Evolutionary conservation across 1,140 invertebrate genomes (phyloP).

Genomic region (Tribolium madens): DNA sequence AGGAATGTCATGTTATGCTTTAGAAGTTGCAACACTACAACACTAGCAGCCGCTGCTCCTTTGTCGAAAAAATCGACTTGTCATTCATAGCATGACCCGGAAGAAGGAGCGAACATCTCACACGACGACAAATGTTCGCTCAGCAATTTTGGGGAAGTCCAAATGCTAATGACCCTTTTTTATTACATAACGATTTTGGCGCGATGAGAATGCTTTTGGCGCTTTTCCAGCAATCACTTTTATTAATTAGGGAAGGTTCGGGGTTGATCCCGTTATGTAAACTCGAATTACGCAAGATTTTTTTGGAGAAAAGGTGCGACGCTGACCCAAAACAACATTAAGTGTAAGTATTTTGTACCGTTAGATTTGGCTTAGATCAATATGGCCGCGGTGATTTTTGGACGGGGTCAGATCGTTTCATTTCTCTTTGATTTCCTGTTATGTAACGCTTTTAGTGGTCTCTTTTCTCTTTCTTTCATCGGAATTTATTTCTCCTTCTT

Average conservation of each 20-base stretch:
- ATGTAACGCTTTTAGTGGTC: constrained; percentile 33
- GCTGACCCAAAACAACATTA: constrained; percentile 42
- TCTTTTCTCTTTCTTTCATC: constrained; percentile 40
- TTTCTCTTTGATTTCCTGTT: constrained; percentile 42
- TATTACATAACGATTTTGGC: constrained; percentile 5
- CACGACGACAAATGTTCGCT: constrained; percentile 1
- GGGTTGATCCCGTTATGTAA: constrained; percentile 16
- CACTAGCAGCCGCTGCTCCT: constrained; percentile 10
- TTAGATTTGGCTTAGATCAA: constrained; percentile 41
- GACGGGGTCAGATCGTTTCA: constrained; percentile 34
- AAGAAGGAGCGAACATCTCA: constrained; percentile 3
- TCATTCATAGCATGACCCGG: constrained; percentile 11
- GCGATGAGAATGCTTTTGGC: not conserved
- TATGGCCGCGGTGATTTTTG: constrained; percentile 12
- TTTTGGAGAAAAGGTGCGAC: constrained; percentile 28
- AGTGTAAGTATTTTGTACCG: constrained; percentile 40
- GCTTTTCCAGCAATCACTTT: not conserved
- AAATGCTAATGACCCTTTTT: constrained; percentile 27
- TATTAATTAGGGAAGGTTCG: constrained; percentile 26
- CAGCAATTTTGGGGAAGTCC: constrained; percentile 20
- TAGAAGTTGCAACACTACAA: constrained; percentile 19
- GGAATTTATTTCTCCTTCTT: constrained; percentile 5
- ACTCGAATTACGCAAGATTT: constrained; percentile 22
- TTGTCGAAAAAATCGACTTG: constrained; percentile 31
- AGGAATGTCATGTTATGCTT: constrained; percentile 41